phyloP scores from a whole-genome alignment of 2,113 vertebrate species.

The Galemys pyrenaicus region DNA sequence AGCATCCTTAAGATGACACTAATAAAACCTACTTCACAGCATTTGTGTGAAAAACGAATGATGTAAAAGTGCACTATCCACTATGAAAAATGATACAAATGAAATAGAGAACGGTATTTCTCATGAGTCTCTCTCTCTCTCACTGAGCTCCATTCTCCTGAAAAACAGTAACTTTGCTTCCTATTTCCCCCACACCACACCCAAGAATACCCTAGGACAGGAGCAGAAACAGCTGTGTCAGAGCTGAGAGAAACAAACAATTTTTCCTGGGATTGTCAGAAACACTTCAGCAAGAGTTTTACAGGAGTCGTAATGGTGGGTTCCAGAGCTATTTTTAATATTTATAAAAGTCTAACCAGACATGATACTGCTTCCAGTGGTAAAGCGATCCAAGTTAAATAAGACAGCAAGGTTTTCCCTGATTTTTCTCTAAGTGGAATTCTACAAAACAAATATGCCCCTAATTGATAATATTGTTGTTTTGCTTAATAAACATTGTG shows the following conservation, averaged over 20 bases:
- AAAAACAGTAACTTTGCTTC: not conserved
- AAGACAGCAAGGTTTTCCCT: not conserved
- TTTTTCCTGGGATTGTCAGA: not conserved
- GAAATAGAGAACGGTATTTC: not conserved
- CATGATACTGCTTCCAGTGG: slow-evolving; percentile 41
- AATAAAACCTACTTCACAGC: not conserved
- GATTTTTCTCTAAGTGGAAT: slow-evolving; percentile 18
- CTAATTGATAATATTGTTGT: slow-evolving; percentile 12
- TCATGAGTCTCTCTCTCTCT: not conserved
- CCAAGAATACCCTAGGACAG: fast-evolving
- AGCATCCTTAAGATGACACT: not conserved
- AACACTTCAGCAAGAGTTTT: slow-evolving; percentile 10
- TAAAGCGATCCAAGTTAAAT: slow-evolving; percentile 46
- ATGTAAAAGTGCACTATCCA: not conserved
- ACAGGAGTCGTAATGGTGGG: not conserved
- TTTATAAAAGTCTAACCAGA: slow-evolving; percentile 48
- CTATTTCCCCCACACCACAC: not conserved
- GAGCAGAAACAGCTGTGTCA: not conserved
- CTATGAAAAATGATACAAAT: not conserved
- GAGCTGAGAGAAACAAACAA: not conserved
- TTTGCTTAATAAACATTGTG: too few species aligned
- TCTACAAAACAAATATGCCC: slow-evolving; percentile 13
- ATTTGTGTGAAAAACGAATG: not conserved
- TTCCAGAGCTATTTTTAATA: not conserved
- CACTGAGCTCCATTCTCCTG: not conserved